Evolutionary conservation across 2,888 invertebrate genomes (phyloP).

Genomic region (Exephanes ischioxanthus): DNA sequence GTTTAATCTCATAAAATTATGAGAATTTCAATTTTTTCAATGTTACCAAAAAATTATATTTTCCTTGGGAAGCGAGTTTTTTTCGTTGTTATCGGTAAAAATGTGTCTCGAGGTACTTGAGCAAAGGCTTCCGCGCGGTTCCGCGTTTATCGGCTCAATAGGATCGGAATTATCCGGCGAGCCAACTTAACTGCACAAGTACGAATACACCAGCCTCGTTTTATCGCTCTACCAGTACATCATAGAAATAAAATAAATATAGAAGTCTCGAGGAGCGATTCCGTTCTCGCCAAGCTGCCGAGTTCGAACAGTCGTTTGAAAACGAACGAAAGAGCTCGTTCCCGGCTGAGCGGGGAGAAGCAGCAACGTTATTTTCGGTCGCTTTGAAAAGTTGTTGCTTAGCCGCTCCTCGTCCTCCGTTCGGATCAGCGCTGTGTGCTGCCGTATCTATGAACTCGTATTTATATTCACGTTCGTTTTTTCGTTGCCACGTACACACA

Average conservation of each 20-base stretch:
- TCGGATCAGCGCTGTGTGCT: background rate
- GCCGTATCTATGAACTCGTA: background rate
- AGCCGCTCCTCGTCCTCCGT: conserved; percentile 24
- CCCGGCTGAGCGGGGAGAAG: conserved; percentile 17
- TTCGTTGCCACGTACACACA: background rate
- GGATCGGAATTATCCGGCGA: background rate
- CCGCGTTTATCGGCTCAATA: background rate
- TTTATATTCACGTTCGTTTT: conserved; percentile 21
- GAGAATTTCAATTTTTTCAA: no score
- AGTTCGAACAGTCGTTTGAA: conserved; percentile 4
- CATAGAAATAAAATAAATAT: conserved; percentile 4
- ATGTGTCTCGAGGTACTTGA: background rate
- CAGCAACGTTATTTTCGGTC: conserved; percentile 61
- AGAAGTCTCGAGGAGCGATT: conserved; percentile 9
- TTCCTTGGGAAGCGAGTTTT: background rate
- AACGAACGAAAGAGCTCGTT: conserved; percentile 3
- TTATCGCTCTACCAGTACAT: background rate
- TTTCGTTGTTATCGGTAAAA: background rate
- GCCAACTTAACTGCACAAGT: background rate
- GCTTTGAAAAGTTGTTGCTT: conserved; percentile 58
- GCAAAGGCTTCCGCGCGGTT: background rate
- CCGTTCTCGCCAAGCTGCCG: background rate
- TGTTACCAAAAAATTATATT: no score
- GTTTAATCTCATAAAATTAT: no score
- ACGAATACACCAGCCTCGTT: background rate